Evolutionary conservation across 2,888 invertebrate species (phyloP).

Genomic region (Lepetodrilus schrolli): DNA sequence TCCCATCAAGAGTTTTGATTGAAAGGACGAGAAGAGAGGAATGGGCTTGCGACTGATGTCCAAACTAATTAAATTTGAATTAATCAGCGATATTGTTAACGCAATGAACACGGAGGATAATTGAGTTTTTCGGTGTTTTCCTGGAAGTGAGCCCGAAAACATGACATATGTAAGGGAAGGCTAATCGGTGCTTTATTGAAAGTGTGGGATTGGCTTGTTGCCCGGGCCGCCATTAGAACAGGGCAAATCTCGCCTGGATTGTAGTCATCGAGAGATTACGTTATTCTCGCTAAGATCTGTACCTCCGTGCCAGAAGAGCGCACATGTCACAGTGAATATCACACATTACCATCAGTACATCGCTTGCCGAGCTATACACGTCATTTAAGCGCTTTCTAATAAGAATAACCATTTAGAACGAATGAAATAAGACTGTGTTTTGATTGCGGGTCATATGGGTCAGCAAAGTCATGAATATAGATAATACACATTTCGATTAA

Average conservation of each 20-base stretch:
- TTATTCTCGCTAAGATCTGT: constrained; percentile 24
- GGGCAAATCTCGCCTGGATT: constrained; percentile 21
- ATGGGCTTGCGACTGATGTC: constrained; percentile 34
- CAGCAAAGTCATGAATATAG: constrained; percentile 22
- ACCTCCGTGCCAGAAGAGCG: constrained; percentile 16
- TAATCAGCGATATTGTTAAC: constrained; percentile 61
- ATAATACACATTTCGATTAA: constrained; percentile 25
- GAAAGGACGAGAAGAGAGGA: constrained; percentile 19
- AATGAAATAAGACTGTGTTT: constrained; percentile 18
- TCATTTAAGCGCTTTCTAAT: constrained; percentile 25
- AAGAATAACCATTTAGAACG: constrained; percentile 23
- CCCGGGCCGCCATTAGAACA: constrained; percentile 10
- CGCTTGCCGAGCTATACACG: not conserved
- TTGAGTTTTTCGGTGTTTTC: constrained; percentile 47
- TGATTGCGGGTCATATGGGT: not conserved
- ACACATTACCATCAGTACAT: constrained; percentile 19
- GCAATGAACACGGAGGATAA: constrained; percentile 45
- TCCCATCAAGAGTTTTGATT: constrained; percentile 38
- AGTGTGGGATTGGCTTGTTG: constrained; percentile 24
- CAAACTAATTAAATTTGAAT: constrained; percentile 64
- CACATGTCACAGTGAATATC: constrained; percentile 21
- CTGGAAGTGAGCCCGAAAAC: constrained; percentile 34
- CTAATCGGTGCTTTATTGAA: constrained; percentile 34
- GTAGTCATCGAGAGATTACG: constrained; percentile 24
- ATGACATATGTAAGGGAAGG: constrained; percentile 35